Evolutionary conservation across 2,888 invertebrate species (phyloP).

Genomic region (Sisyra terminalis): DNA sequence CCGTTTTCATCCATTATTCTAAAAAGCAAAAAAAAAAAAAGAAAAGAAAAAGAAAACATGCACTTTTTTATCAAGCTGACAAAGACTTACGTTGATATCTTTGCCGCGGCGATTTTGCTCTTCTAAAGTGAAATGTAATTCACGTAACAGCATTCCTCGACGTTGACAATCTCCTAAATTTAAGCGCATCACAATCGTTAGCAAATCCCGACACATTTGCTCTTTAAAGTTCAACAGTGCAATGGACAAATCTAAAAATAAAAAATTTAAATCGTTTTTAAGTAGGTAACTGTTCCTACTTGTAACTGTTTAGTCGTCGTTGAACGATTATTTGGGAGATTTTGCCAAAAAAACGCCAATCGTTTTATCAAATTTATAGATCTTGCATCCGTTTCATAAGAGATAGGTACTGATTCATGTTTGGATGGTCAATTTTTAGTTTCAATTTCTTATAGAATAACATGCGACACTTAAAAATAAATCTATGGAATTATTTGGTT

Average conservation of each 20-base stretch:
- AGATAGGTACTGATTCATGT: no score
- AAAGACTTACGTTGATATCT: no score
- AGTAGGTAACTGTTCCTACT: not conserved
- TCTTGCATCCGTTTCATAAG: not conserved
- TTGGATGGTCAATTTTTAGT: no score
- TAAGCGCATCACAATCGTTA: slow-evolving; percentile 37
- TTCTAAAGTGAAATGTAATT: slow-evolving; percentile 14
- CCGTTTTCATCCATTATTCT: no score
- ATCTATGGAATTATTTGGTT: no score
- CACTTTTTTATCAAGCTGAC: no score
- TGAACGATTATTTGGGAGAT: not conserved
- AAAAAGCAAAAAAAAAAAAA: no score
- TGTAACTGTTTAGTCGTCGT: not conserved
- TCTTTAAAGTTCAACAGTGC: slow-evolving; percentile 38
- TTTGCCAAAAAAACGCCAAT: not conserved
- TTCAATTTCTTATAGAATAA: no score
- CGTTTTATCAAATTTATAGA: not conserved
- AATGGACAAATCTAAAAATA: slow-evolving; percentile 37
- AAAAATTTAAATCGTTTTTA: slow-evolving; percentile 8
- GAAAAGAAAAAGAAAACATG: no score
- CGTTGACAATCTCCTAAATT: slow-evolving; percentile 31
- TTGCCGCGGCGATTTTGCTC: not conserved
- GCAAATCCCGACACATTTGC: slow-evolving; percentile 40
- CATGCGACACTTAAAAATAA: no score
- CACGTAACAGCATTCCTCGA: slow-evolving; percentile 23